phyloP scores from a whole-genome alignment of 2,888 invertebrate genomes.

The Dasypolia templi region DNA sequence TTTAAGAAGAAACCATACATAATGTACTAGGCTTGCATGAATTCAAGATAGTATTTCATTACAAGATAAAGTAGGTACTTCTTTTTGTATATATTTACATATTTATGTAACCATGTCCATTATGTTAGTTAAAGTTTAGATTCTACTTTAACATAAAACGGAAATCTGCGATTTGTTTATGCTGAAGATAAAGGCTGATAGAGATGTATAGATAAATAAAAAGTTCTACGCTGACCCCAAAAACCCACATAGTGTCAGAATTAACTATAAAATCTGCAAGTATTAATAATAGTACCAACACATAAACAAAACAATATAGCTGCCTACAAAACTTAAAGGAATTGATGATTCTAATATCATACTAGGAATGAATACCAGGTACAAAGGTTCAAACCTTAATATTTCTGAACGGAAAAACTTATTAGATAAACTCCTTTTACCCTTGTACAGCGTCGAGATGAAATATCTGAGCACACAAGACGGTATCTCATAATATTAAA shows the following conservation, averaged over 20 bases:
- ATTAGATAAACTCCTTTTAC: conserved; percentile 26
- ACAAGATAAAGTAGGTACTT: too few species aligned
- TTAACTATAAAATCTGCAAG: neutral
- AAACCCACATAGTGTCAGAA: neutral
- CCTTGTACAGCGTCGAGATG: conserved; percentile 40
- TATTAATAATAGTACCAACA: neutral
- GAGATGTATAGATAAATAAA: neutral
- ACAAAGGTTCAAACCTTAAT: conserved; percentile 14
- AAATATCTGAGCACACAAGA: conserved; percentile 12
- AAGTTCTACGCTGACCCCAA: neutral
- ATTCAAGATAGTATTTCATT: too few species aligned
- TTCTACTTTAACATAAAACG: neutral
- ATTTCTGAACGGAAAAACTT: conserved; percentile 24
- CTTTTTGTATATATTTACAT: too few species aligned
- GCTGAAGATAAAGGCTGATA: neutral
- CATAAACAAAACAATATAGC: neutral
- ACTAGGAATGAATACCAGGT: neutral
- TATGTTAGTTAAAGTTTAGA: too few species aligned
- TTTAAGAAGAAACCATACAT: too few species aligned
- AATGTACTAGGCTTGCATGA: too few species aligned
- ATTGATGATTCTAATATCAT: conserved; percentile 10
- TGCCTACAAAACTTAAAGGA: neutral
- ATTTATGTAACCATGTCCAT: too few species aligned
- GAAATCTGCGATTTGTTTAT: accelerated
- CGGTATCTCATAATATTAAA: neutral